Base-by-base conservation (phyloP, 2,113 vertebrate genomes). In the Anthoscopus minutus region DNA sequence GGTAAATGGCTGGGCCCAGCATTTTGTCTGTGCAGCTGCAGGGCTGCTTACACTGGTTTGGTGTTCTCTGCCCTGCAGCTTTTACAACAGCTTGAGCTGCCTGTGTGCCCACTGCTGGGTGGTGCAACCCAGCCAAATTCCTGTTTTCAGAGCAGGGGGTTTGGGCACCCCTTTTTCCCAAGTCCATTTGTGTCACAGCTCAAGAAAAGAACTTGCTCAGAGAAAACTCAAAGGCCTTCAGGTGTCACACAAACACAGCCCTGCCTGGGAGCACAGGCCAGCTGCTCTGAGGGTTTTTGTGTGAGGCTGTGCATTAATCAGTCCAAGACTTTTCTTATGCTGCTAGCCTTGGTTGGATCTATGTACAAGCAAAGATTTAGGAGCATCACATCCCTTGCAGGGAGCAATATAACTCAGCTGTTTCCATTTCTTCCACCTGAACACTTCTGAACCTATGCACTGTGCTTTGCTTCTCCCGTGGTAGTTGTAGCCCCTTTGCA, bases 401-500 rank as follows among this genome's bases (percentile, higher is more conserved):
- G 22, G 44, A 88, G 88, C 67, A 84, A 16, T 83, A 93, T 71
- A 93, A 90, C 79, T 92, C 80, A 65, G 72, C 72, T 81, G 69
- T 72, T 96, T 71, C 42, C 53, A 79, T 95, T 94, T 81, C 73
- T 96, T 96, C 86, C 88, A 93, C 86, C 90, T 79, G 82, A 96
- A 45, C 94, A 91, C 69, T 95, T 65, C 65, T 84, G 86, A 94
- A 88, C 53, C 90, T 33, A 1, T 30, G 65, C 48, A 21, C 90
- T n/a, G 8, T 2, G 20, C 67, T 94, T 84, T 90, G 57, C 90
- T 95, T 96, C 72, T 96, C 94, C 95, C 92, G 31, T 40, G 95
- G 94, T 86, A 92, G 94, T 94, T 95, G 90, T 90, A 97, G 92
- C 79, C 95, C 96, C 93, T 72, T 96, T 95, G 95, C 95, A 96